These are phyloP conservation scores for Ectemnius continuus DNA, from an alignment of 2,888 invertebrate genomes.

Conservation along the genomic window DNA sequence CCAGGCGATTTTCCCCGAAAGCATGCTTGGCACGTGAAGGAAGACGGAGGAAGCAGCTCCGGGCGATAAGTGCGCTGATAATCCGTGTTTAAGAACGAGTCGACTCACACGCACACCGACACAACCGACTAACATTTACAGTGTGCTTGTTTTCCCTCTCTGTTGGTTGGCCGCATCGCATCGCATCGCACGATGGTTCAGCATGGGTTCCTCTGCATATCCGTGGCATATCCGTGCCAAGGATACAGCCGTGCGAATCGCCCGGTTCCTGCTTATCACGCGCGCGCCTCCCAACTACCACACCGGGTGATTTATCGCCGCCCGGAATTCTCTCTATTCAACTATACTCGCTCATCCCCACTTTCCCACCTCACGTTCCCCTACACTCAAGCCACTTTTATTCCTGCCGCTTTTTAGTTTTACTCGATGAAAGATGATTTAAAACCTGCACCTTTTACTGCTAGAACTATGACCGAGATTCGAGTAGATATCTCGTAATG, in stretches of 20 bases:
- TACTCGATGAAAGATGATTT: too few relatives aligned
- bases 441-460: too few relatives aligned
- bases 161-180: too few relatives aligned
- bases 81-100: constrained; percentile 53
- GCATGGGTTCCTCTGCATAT: constrained; percentile 55
- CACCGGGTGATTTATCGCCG: constrained; percentile 23
- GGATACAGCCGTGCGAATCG: constrained; percentile 57
- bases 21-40: constrained; percentile 14
- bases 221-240: constrained; percentile 61
- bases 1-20: constrained; percentile 16
- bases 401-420: too few relatives aligned
- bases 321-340: background rate
- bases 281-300: constrained; percentile 27
- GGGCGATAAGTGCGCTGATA: constrained; percentile 46
- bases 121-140: too few relatives aligned
- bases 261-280: constrained; percentile 54
- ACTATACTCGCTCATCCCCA: too few relatives aligned
- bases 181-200: constrained; percentile 7
- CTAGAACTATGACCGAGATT: too few relatives aligned
- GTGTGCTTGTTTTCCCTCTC: background rate
- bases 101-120: constrained; percentile 4
- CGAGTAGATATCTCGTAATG: too few relatives aligned
- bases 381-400: too few relatives aligned
- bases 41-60: background rate
- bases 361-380: too few relatives aligned